phyloP scores from a whole-genome alignment of 1,140 invertebrate species.

The Brachionus rotundiformis region DNA sequence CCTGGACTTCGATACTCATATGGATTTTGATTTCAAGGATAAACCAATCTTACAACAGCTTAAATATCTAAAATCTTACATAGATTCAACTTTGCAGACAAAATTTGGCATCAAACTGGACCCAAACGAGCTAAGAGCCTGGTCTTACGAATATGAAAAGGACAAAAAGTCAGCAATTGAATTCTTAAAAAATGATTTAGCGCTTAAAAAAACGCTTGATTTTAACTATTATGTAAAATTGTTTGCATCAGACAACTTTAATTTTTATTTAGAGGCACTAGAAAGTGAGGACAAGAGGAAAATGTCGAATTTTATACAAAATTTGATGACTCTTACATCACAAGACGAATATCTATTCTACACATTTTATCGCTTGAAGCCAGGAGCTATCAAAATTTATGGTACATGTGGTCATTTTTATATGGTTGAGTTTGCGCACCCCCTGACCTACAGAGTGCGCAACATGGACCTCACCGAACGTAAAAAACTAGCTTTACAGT shows the following conservation, averaged over 20 bases:
- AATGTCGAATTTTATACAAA: slow-evolving; percentile 45
- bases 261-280: slow-evolving; percentile 1
- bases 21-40: slow-evolving; percentile 1
- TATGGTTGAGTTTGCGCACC: slow-evolving; percentile 29
- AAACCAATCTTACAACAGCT: slow-evolving; percentile 31
- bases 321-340: background rate
- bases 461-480: background rate
- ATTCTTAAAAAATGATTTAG: background rate
- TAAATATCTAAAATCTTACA: background rate
- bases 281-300: background rate
- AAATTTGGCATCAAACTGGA: slow-evolving; percentile 15
- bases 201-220: background rate
- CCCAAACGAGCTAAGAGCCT: background rate
- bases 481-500: slow-evolving; percentile 6
- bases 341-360: slow-evolving; percentile 51
- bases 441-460: background rate
- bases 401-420: slow-evolving; percentile 47
- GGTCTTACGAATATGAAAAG: background rate
- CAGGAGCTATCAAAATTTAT: slow-evolving; percentile 34
- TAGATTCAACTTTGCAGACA: slow-evolving; percentile 2
- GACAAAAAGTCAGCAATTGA: background rate
- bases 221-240: slow-evolving; percentile 22
- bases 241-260: slow-evolving; percentile 21
- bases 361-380: slow-evolving; percentile 22
- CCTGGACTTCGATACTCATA: slow-evolving; percentile 36